Percentiles rank a stretch among this genome's conserved stretches.
Conservation (phyloP, 2,888 invertebrate species). For the Bellardia pandia region DNA sequence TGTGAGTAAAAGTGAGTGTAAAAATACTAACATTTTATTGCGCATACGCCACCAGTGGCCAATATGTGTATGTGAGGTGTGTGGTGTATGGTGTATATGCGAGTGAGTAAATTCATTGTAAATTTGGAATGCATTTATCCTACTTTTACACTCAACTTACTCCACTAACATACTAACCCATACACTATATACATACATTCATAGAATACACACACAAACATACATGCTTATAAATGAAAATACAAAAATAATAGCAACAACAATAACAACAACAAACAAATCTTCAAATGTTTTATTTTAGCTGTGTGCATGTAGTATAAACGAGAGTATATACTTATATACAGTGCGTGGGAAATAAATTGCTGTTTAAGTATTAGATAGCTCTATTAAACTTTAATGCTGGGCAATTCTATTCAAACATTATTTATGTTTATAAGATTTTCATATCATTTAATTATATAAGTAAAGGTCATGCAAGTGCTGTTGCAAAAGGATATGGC, state of each 20-base stretch:
- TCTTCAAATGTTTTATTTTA: constrained; percentile 16
- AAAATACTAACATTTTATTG: constrained; percentile 47
- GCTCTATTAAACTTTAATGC: constrained; percentile 20
- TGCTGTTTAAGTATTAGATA: background rate
- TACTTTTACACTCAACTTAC: constrained; percentile 67
- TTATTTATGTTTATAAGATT: background rate
- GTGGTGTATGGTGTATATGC: no score
- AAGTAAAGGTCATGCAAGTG: background rate
- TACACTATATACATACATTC: constrained; percentile 46
- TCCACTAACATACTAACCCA: constrained; percentile 77
- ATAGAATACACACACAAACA: background rate
- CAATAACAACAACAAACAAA: constrained; percentile 1
- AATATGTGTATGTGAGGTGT: background rate
- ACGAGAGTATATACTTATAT: background rate
- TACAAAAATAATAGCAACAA: constrained; percentile 31
- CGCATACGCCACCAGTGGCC: constrained; percentile 68
- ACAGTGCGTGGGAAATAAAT: constrained; percentile 47
- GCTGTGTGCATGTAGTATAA: background rate
- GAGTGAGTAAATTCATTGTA: constrained; percentile 42
- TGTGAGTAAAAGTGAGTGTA: constrained; percentile 65
- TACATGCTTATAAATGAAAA: constrained; percentile 5
- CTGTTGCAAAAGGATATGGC: background rate
- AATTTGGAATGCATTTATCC: constrained; percentile 62
- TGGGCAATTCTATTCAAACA: background rate
- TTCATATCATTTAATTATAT: background rate